Evolutionary conservation across 2,113 vertebrate genomes (phyloP), one percentile per base, ranked within the genome.

Genomic region (Oryzias curvinotus): DNA sequence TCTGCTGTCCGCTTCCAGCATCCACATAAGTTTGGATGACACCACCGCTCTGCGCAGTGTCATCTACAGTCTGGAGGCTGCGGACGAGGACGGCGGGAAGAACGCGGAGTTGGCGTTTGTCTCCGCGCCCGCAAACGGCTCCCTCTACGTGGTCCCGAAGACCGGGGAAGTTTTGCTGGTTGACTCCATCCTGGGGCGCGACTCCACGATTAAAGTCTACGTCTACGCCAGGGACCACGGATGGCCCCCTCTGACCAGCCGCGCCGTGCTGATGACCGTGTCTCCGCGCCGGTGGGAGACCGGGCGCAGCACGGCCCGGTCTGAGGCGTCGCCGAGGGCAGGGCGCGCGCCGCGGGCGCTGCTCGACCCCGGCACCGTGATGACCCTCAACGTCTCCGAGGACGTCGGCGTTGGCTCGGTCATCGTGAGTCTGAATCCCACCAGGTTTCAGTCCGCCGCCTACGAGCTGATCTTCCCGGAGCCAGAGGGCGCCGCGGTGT

Each of bases 81-180:
- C 78, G 15, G 95, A 95, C 59, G 81, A 86, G 14, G 94, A 96
- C 85, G 90, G 91, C 54, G 94, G 93, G 5, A 91, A 87, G 64
- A 96, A 96, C 86, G 93, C 91, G 5, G 91, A 94, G 75, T 65
- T 95, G 64, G 91, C 93, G 19, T 95, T 94, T 76, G 78, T 89
- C 5, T 92, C 92, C 15, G 57, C 76, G 19, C 95, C 93, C 58
- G 73, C 65, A 71, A 94, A 93, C 77, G 85, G 89, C 52, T 92
- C 90, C 73, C 95, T 95, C 82, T 95, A 94, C 54, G 92, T 95
- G 21, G 93, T 94, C 46, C 94, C 94, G 28, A 94, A 95, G 87
- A 95, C 93, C 3, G 94, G 95, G 5, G 91, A 94, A 79, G 91
- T 95, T 60, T 56, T 95, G 59, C 86, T 95, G 57, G 92, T 95